Conservation (phyloP, 2,888 invertebrate genomes). For the Lamellibrachia columna region DNA sequence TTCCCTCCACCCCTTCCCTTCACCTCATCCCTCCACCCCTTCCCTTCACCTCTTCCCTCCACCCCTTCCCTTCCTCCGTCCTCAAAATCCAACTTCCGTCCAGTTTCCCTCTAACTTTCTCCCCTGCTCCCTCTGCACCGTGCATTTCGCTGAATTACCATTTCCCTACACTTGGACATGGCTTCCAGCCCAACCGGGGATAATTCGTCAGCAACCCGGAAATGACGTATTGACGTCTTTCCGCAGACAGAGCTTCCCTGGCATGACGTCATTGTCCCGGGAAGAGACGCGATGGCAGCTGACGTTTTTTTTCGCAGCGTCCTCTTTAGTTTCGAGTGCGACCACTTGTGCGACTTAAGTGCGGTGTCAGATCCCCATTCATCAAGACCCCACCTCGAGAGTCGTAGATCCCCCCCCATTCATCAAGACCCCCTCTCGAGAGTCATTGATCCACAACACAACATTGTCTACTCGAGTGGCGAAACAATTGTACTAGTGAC, state of each 20-base stretch:
- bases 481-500: not conserved
- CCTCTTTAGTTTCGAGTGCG: not conserved
- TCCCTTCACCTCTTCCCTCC: not conserved
- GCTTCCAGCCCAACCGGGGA: not conserved
- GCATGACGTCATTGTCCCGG: not conserved
- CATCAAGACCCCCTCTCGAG: not conserved
- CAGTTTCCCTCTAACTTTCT: not conserved
- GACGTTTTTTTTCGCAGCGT: not conserved
- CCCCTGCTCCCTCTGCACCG: not conserved
- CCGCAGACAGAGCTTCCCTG: not conserved
- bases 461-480: slow-evolving; percentile 1
- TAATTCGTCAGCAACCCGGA: not conserved
- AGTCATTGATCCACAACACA: not conserved
- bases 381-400: not conserved
- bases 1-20: not conserved
- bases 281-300: not conserved
- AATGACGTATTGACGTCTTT: not conserved
- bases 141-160: no score
- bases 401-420: not conserved
- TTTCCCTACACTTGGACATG: no score
- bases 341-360: not conserved
- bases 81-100: not conserved
- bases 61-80: not conserved
- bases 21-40: not conserved
- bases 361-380: not conserved